phyloP scores from a whole-genome alignment of 2,888 invertebrate species.

The Nemoura dubitans region DNA sequence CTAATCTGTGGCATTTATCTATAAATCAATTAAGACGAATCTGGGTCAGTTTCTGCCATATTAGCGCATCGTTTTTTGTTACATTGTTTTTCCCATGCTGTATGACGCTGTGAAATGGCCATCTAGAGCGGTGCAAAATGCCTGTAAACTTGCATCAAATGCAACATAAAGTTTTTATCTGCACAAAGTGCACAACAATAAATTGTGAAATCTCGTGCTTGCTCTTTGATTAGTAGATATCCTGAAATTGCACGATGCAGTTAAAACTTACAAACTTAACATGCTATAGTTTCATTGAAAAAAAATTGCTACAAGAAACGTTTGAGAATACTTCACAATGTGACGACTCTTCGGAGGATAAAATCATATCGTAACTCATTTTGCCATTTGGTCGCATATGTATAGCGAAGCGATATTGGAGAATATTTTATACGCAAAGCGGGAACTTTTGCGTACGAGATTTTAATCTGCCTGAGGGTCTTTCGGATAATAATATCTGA shows the following conservation, averaged over 20 bases:
- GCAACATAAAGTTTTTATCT: not conserved
- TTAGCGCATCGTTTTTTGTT: not conserved
- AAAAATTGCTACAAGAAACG: no score
- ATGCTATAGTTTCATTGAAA: no score
- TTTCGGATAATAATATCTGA: no score
- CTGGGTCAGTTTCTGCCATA: not conserved
- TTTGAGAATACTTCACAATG: no score
- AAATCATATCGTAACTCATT: no score
- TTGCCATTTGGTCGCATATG: no score
- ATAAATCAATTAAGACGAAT: not conserved
- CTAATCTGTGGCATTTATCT: not conserved
- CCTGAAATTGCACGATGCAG: not conserved
- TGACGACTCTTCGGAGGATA: no score
- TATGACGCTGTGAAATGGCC: not conserved
- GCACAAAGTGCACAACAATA: not conserved
- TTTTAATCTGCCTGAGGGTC: no score
- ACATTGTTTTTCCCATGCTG: not conserved
- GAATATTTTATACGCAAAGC: no score
- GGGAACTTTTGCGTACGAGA: no score
- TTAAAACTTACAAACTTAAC: not conserved
- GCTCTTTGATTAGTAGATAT: not conserved
- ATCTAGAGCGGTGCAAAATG: not conserved
- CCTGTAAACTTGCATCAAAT: not conserved
- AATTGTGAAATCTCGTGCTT: not conserved
- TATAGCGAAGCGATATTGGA: no score